Conservation (phyloP, 2,797 vertebrate species). For the Eulemur albifrons region DNA sequence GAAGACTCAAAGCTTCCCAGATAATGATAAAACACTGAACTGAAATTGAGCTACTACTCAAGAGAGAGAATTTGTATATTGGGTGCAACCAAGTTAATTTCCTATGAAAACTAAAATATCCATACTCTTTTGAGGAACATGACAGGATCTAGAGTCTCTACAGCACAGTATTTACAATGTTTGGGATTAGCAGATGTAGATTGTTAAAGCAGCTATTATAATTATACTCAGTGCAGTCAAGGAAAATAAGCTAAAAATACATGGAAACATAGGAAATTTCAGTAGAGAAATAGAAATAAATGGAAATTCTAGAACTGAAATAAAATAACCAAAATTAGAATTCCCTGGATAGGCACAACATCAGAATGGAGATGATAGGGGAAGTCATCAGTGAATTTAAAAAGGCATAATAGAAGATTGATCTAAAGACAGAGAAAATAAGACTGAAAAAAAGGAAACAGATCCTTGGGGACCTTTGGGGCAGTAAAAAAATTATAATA, state of each 20-base stretch:
- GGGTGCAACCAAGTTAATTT: not conserved
- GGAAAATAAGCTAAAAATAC: not conserved
- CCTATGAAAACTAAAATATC: not conserved
- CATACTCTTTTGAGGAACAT: not conserved
- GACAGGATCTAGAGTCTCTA: not conserved
- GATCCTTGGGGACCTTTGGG: not conserved
- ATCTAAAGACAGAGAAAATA: not conserved
- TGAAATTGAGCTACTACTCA: not conserved
- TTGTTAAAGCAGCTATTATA: not conserved
- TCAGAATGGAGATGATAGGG: not conserved
- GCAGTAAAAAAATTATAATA: not conserved
- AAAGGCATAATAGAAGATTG: not conserved
- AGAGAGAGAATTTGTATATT: not conserved
- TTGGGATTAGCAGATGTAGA: not conserved
- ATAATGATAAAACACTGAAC: not conserved
- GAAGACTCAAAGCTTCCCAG: not conserved
- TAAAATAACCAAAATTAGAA: not conserved
- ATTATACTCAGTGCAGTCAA: conserved; percentile 2
- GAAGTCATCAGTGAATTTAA: not conserved
- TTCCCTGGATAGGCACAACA: not conserved
- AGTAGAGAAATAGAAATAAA: conserved; percentile 33
- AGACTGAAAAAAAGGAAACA: not conserved
- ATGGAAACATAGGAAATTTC: not conserved
- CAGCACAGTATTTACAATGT: not conserved
- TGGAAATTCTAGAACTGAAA: not conserved